Base-by-base conservation (phyloP, 2,113 vertebrate species). In the Ophthalmolycus amberensis region DNA sequence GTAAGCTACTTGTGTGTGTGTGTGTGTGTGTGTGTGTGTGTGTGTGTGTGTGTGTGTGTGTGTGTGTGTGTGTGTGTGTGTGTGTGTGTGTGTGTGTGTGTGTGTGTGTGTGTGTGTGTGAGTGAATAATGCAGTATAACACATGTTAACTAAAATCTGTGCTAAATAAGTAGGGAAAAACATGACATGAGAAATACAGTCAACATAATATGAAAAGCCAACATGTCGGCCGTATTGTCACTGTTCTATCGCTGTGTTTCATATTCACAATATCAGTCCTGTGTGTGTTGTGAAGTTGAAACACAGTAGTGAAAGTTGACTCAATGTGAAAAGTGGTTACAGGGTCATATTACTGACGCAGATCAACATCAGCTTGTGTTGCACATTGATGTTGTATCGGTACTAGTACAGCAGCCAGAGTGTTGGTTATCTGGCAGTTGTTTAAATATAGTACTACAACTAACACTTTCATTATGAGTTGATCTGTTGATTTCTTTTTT, bases 271-370 rank as follows among this genome's bases (percentile, higher is more conserved):
- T 77, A 80, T 89, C 29, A 38, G 67, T 66, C 14, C 18, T 59
- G 5, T 20, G 50, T 42, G 50, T 79, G 6, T 38, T 82, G 73
- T 66, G 50, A 83, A 74, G 77, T 54, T 81, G 82, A 90, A 85
- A 85, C 67, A 38, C 32, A 27, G 52, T 72, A 88, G 77, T 91
- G 90, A 91, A 88, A 89, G 88, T 65, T 92, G 90, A 91, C 58
- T 93, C 88, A 92, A 65, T 71, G n/a, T 85, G 89, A 89, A 56
- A 66, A 73, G 68, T 70, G 18, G 16, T 32, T 65, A 3, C 9
- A 1, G 27, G 75, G 66, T 86, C 48, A 54, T 37, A 73, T 80
- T 48, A 52, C 63, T 70, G 25, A 2, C 14, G 71, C 42, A 54
- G 52, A 37, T 81, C 38, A 32, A 6, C 60, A 46, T 69, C 66